Base-by-base conservation (phyloP, 2,797 vertebrate species). In the Micrastur ruficollis region DNA sequence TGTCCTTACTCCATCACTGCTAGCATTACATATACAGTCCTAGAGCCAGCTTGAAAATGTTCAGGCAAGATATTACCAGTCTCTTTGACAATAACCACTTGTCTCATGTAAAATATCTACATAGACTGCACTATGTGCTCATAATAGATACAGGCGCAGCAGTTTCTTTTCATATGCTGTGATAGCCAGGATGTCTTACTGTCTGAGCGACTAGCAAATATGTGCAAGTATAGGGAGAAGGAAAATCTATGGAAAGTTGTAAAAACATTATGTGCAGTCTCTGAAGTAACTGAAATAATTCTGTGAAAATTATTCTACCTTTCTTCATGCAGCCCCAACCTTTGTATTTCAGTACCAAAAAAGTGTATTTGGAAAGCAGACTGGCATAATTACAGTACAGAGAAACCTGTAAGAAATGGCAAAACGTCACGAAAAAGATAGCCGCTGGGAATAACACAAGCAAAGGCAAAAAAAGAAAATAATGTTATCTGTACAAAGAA, bases 71-170 rank as follows among this genome's bases (percentile, higher is more conserved):
- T 74, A 91, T 61, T 89, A 87, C 71, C 44, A 26, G 81, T 8
- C 78, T 65, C 7, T 25, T 29, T 95, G 92, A 95, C 89, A 83
- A 78, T 81, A 96, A 91, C 81, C 89, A 92, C 81, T 89, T 58
- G 61, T 82, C 95, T 95, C 42, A 14, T 72, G 84, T 81, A 23
- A 96, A 96, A 93, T 82, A 89, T 67, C 92, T 56, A 22, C 1
- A 11, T 23, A n/a, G 65, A 25, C 78, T 61, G 36, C 47, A 32
- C 65, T 67, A 18, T 31, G 23, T 63, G 53, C 32, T 68, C 29
- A 27, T 63, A 93, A 78, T 3, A 72, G 58, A 62, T 12, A 18
- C 0, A 56, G 56, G 67, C 20, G 1, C 53, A 38, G 91, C 56
- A 38, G 56, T 20, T 76, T 46, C 70, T 90, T 78, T 75, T 40